These are phyloP conservation scores for Loxodonta africana DNA, from an alignment of 2,113 vertebrate genomes.

Conservation along the genomic window DNA sequence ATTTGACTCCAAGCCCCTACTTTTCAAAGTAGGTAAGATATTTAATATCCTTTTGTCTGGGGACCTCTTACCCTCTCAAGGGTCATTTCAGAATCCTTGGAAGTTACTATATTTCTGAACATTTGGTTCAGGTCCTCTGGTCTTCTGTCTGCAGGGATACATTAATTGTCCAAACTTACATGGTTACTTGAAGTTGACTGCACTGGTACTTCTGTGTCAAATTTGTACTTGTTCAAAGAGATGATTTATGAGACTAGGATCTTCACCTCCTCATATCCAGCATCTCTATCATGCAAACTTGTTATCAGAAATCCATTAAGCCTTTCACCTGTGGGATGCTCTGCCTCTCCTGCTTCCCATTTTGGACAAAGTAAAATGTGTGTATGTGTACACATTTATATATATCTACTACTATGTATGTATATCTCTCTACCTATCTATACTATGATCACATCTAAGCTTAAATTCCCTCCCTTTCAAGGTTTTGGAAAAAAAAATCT, in stretches of 20 bases:
- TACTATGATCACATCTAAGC: background rate
- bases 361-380: background rate
- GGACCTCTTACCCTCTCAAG: background rate
- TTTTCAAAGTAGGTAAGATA: background rate
- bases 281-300: background rate
- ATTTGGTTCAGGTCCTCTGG: background rate
- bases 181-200: background rate
- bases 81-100: background rate
- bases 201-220: background rate
- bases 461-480: background rate
- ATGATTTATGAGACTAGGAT: background rate
- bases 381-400: background rate
- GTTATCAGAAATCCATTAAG: background rate
- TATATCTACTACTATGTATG: background rate
- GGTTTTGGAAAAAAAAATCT: background rate
- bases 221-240: background rate
- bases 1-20: background rate
- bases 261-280: background rate
- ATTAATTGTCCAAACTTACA: background rate
- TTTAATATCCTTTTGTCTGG: background rate
- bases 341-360: background rate
- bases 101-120: accelerated
- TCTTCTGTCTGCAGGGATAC: background rate
- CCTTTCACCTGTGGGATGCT: background rate
- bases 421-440: background rate